Evolutionary conservation across 92 coral and sea anemone species (phyloP), one percentile per base, ranked within the genome.

Genomic region (Zoanthus solanderi): DNA sequence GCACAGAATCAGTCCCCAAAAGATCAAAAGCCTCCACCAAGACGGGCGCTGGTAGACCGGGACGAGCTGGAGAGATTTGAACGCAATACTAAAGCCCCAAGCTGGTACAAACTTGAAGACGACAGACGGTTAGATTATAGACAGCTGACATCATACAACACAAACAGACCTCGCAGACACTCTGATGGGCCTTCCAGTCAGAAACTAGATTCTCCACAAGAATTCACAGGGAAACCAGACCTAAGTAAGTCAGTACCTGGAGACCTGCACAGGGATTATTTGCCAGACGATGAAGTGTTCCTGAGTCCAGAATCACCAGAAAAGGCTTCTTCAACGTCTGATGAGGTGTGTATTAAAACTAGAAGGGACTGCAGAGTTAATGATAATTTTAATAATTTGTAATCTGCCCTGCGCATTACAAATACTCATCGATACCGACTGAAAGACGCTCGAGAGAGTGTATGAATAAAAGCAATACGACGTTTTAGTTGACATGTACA

Each of bases 11-110:
- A 80, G 37, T 89, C 84, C 50, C 92, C 92, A 17, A 95, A 90
- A 72, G 82, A 75, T 67, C 61, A 86, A 18, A 92, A 94, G 5
- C 93, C 94, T 0, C 96, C 98, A 47, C 87, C 92, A 50, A 78
- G 85, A 17, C 93, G 90, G 78, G 92, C 98, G 9, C 67, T 95
- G 42, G 98, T 95, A 10, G 96, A 95, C 78, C 80, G 91, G 61
- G 96, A 81, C 76, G 98, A 95, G 83, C 91, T 95, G 66, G 90
- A 93, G 72, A 90, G 98, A 6, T 71, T 91, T 66, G 94, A 91
- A 53, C 94, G 94, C 0, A 90, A 85, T 11, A 91, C 89, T 78
- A 91, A 89, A 31, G 89, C 94, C 17, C 76, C 77, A 29, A 91
- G 84, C n/a, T 91, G 94, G 94, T 84, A 91, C 81, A 84, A 86